Evolutionary conservation across 2,797 vertebrate species (phyloP), one percentile per base, ranked within the genome.

Genomic region (Pteropus rufus): DNA sequence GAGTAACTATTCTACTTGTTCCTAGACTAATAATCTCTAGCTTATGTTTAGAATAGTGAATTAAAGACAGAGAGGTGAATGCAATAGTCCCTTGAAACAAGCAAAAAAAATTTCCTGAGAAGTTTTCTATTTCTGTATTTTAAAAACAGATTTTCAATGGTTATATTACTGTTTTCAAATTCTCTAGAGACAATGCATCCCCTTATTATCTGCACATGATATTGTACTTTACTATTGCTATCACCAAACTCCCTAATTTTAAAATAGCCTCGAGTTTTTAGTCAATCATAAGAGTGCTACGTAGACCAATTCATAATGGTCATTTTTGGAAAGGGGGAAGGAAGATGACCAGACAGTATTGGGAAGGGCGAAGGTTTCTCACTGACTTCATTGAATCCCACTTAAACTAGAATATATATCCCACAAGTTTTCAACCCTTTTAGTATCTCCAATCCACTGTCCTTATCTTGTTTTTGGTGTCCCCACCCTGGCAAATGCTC

Each of bases 141-240:
- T 65, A 60, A 44, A 88, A 81, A 46, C 31, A 54, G 34, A 76
- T 77, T 56, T 29, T 18, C 26, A 44, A 39, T 85, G 70, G 15
- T 39, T 72, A 3, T 54, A 16, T 77, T 56, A 83, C 14, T 81
- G 18, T 44, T 76, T 69, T 44, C 21, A 77, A 90, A 56, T 70
- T 41, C n/a, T 23, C 64, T 44, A 16, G 5, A 65, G 41, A 3
- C 12, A 16, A 52, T 3, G 4, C 2, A 24, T 5, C 1, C 2
- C 12, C 10, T 70, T 46, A 7, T 5, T 36, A 14, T 44, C 8
- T 31, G 18, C 18, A 67, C 5, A 12, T 29, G 0, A 18, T 64
- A 9, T 36, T 52, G 36, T 70, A 7, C 18, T 52, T 67, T 26
- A 52, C 54, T 65, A 18, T 34, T 34, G 3, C 10, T 26, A 4